Evolutionary conservation across 2,113 vertebrate genomes (phyloP).

Genomic region (Ailuropoda melanoleuca): DNA sequence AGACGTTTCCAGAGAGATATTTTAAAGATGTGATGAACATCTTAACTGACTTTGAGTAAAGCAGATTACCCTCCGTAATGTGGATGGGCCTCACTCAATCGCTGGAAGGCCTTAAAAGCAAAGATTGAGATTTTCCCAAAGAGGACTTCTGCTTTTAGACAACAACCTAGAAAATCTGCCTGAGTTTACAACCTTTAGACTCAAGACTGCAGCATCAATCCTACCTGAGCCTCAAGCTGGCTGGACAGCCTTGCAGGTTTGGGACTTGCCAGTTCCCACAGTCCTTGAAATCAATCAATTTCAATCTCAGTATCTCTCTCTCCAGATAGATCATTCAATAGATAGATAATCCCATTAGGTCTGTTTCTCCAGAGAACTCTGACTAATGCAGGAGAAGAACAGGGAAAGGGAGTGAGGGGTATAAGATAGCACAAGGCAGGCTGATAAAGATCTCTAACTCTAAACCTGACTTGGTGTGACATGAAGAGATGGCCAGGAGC

Average conservation of each 20-base stretch:
- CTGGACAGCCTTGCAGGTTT: not conserved
- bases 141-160: not conserved
- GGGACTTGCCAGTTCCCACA: not conserved
- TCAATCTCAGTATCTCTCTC: not conserved
- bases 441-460: not conserved
- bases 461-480: not conserved
- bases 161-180: not conserved
- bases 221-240: not conserved
- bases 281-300: not conserved
- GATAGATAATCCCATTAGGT: not conserved
- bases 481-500: not conserved
- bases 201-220: not conserved
- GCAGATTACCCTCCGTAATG: not conserved
- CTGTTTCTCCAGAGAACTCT: not conserved
- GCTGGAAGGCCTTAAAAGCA: not conserved
- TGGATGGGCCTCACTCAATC: not conserved
- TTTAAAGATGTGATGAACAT: not conserved
- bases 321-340: not conserved
- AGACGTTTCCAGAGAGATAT: not conserved
- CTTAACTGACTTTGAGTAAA: not conserved
- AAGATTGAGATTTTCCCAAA: not conserved
- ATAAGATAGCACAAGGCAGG: not conserved
- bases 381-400: not conserved
- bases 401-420: not conserved
- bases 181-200: not conserved